Conservation (phyloP, 1,140 invertebrate species). For the Sminthurides bifidus region DNA sequence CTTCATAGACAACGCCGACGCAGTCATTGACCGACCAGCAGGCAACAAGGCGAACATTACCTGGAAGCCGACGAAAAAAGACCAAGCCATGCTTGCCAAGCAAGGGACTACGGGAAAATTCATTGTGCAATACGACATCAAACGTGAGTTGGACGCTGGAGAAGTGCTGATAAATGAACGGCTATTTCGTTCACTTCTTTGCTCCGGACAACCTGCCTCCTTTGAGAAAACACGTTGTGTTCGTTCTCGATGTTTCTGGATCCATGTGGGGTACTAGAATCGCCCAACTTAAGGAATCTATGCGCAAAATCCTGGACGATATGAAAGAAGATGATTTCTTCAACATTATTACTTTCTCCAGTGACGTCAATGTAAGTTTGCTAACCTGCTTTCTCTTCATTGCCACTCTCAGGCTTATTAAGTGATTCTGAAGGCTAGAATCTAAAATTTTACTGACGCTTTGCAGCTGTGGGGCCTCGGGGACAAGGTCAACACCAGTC, state of each 20-base stretch:
- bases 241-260: constrained; percentile 56
- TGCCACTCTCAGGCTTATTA: neutral
- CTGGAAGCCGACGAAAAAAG: constrained; percentile 41
- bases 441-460: neutral
- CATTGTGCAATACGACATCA: constrained; percentile 51
- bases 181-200: constrained; percentile 67
- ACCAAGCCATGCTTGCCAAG: constrained; percentile 39
- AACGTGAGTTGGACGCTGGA: constrained; percentile 40
- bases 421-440: too few species aligned
- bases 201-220: constrained; percentile 47
- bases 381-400: neutral
- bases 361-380: constrained; percentile 39
- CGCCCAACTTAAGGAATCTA: constrained; percentile 52
- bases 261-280: constrained; percentile 57
- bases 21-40: constrained; percentile 19
- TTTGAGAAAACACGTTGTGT: constrained; percentile 54
- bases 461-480: constrained; percentile 24
- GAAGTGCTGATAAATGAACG: constrained; percentile 52
- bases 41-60: constrained; percentile 29
- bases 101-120: constrained; percentile 48
- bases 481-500: constrained; percentile 6
- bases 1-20: constrained; percentile 27
- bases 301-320: constrained; percentile 50
- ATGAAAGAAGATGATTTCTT: constrained; percentile 50
- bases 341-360: constrained; percentile 51